Conservation (phyloP, 23 tunicate genomes). For the Styela clava region DNA sequence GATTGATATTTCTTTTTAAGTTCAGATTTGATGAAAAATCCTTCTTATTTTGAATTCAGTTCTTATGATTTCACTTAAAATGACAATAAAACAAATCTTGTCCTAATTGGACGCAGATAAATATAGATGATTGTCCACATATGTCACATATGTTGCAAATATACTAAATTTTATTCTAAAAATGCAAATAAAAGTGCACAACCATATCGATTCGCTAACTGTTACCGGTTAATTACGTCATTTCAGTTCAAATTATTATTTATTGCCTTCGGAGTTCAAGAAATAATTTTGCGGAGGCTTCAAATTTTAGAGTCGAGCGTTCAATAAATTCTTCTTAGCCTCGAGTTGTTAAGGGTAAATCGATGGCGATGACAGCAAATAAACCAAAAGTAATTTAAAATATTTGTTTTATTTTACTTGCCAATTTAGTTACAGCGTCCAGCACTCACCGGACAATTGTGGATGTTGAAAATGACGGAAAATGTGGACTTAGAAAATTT, state of each 20-base stretch:
- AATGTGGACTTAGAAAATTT: no score
- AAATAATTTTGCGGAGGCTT: not conserved
- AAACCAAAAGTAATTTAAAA: not conserved
- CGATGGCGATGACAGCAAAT: not conserved
- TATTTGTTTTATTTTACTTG: no score
- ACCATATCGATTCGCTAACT: not conserved
- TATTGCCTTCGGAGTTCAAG: not conserved
- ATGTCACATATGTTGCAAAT: no score
- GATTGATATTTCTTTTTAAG: not conserved
- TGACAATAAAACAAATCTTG: no score
- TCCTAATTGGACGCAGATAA: no score
- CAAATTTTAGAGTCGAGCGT: not conserved
- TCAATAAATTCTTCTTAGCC: not conserved
- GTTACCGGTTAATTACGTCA: not conserved
- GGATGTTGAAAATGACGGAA: no score
- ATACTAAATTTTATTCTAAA: no score
- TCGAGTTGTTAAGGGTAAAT: not conserved
- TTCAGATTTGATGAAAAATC: not conserved
- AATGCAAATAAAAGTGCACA: not conserved
- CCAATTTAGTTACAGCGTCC: no score
- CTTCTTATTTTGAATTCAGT: no score
- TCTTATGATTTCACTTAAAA: no score
- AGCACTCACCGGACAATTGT: no score
- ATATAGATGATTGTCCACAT: no score
- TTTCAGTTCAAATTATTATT: not conserved